A percentile compares a stretch with the other conserved stretches of the same genome.
phyloP scores from a whole-genome alignment of 2,113 vertebrate genomes.

The Oreochromis tanganicae region DNA sequence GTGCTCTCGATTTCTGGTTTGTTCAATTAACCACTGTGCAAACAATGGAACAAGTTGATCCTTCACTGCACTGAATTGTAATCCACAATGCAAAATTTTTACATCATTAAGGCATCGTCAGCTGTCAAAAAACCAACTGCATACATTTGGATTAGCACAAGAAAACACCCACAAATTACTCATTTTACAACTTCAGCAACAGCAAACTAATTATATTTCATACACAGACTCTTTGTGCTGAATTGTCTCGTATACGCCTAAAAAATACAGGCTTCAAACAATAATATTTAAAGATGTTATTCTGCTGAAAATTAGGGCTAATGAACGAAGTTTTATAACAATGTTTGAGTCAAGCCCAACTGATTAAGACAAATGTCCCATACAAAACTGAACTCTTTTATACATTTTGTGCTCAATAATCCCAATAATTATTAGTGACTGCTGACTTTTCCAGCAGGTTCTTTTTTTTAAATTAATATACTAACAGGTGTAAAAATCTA shows the following conservation, averaged over 20 bases:
- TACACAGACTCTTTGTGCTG: not conserved
- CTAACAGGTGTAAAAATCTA: not conserved
- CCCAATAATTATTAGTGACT: not conserved
- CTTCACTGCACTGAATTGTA: not conserved
- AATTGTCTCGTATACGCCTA: not conserved
- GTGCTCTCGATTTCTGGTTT: not conserved
- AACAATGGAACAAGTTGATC: not conserved
- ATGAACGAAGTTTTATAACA: not conserved
- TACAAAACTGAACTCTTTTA: not conserved
- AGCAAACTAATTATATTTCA: too few relatives aligned
- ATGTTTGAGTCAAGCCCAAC: not conserved
- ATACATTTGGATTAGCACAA: not conserved
- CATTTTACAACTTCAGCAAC: not conserved
- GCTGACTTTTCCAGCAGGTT: not conserved
- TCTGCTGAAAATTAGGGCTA: not conserved
- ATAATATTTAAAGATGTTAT: not conserved
- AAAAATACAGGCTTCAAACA: not conserved
- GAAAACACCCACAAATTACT: not conserved
- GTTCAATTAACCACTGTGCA: not conserved
- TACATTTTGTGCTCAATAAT: not conserved
- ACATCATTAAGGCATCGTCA: accelerated
- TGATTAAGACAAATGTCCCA: not conserved
- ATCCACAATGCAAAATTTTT: not conserved
- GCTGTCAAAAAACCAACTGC: not conserved
- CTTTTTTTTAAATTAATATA: accelerated